Conservation (phyloP, 37 sponge, comb jelly and placozoan genomes). For the Oopsacas minuta region DNA sequence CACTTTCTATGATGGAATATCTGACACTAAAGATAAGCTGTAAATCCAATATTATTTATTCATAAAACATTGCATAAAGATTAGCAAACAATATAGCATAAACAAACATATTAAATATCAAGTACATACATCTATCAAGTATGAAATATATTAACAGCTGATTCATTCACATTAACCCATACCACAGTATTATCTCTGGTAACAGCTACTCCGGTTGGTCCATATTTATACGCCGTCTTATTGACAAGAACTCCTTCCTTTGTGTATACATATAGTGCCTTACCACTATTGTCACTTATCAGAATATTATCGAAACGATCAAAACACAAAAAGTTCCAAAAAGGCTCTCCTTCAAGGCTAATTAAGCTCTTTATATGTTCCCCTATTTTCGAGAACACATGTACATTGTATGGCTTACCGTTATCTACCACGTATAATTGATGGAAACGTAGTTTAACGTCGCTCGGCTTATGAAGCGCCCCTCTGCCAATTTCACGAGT, state of each 20-base stretch:
- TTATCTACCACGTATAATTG: not conserved
- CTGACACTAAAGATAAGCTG: too few species aligned
- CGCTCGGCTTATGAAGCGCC: not conserved
- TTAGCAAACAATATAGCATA: too few species aligned
- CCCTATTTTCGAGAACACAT: not conserved
- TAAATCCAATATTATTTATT: too few species aligned
- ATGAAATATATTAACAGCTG: not conserved
- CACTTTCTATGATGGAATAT: too few species aligned
- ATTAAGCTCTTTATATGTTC: not conserved
- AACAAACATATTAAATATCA: too few species aligned
- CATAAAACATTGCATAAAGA: too few species aligned
- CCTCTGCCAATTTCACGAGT: not conserved
- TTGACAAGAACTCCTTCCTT: not conserved
- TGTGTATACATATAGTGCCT: not conserved
- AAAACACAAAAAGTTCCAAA: not conserved
- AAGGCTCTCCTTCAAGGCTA: not conserved
- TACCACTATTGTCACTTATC: not conserved
- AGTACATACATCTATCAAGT: too few species aligned
- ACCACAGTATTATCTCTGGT: not conserved
- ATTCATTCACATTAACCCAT: not conserved
- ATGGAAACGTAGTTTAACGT: not conserved
- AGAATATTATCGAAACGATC: not conserved
- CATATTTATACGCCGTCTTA: not conserved
- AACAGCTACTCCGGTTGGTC: not conserved
- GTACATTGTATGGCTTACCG: not conserved